Percentiles rank a stretch among this genome's conserved stretches.
phyloP scores from a whole-genome alignment of 2,888 invertebrate species.

The Anticlea derivata region DNA sequence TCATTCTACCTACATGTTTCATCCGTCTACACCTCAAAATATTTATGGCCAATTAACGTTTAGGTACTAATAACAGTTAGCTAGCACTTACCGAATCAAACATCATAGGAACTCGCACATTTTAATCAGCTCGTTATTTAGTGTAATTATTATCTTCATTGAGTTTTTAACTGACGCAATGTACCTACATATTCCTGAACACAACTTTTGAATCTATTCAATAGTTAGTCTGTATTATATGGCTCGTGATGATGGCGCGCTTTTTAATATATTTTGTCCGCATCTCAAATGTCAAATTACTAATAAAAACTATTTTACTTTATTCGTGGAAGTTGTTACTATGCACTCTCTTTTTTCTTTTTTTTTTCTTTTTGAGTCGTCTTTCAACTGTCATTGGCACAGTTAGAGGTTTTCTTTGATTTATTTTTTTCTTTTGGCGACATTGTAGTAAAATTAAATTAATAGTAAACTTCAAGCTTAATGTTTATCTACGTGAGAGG shows the following conservation, averaged over 20 bases:
- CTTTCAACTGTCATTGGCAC: not conserved
- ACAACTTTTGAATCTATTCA: conserved; percentile 10
- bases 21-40: conserved; percentile 46
- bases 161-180: conserved; percentile 16
- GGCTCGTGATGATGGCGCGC: conserved; percentile 8
- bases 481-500: no score
- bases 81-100: conserved; percentile 8
- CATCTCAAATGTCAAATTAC: conserved; percentile 11
- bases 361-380: not conserved
- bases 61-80: conserved; percentile 36
- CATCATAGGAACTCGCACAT: conserved; percentile 6
- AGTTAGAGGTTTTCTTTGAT: no score
- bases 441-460: no score
- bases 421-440: no score
- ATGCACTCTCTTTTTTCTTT: not conserved
- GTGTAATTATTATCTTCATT: conserved; percentile 23
- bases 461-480: no score
- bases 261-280: conserved; percentile 10
- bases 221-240: conserved; percentile 7
- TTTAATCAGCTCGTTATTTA: conserved; percentile 27
- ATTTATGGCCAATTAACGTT: conserved; percentile 51
- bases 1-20: conserved; percentile 33
- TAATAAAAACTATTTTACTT: not conserved
- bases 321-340: not conserved
- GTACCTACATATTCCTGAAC: not conserved